These are phyloP conservation scores for Acromyrmex heyeri DNA, from an alignment of 1,140 invertebrate species.

Conservation along the genomic window DNA sequence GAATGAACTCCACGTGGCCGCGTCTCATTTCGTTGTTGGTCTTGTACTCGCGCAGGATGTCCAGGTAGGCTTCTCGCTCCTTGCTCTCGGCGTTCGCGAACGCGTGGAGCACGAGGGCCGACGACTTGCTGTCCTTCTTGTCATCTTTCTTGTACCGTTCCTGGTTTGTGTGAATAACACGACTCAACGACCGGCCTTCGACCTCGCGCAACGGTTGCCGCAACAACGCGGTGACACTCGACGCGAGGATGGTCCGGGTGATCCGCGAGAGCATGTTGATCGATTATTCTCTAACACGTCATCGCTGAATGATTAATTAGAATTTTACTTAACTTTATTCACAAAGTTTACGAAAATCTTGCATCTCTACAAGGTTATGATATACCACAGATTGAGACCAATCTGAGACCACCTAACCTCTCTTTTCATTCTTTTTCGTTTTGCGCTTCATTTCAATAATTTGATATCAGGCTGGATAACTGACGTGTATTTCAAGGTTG, in stretches of 20 bases:
- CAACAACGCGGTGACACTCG: background rate
- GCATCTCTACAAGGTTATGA: background rate
- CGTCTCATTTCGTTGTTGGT: slow-evolving; percentile 88
- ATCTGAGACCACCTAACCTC: too few relatives aligned
- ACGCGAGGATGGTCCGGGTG: background rate
- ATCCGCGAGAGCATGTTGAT: slow-evolving; percentile 25
- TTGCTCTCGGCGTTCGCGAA: slow-evolving; percentile 89
- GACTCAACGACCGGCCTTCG: background rate
- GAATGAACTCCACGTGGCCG: slow-evolving; percentile 98
- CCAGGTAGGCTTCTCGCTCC: slow-evolving; percentile 91
- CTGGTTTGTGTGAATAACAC: background rate
- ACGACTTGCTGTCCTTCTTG: background rate
- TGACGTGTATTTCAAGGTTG: too few relatives aligned
- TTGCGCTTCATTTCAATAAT: background rate
- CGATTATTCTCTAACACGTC: background rate
- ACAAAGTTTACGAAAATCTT: too few relatives aligned
- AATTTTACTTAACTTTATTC: background rate
- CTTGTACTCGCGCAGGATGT: slow-evolving; percentile 91
- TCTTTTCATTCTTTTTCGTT: too few relatives aligned
- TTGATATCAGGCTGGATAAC: too few relatives aligned
- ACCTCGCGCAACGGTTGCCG: background rate
- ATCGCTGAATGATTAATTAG: background rate
- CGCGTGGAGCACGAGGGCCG: slow-evolving; percentile 30
- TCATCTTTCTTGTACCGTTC: background rate
- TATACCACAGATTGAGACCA: too few relatives aligned